These are phyloP conservation scores for Archips xylosteana DNA, from an alignment of 2,888 invertebrate genomes.

Conservation along the genomic window DNA sequence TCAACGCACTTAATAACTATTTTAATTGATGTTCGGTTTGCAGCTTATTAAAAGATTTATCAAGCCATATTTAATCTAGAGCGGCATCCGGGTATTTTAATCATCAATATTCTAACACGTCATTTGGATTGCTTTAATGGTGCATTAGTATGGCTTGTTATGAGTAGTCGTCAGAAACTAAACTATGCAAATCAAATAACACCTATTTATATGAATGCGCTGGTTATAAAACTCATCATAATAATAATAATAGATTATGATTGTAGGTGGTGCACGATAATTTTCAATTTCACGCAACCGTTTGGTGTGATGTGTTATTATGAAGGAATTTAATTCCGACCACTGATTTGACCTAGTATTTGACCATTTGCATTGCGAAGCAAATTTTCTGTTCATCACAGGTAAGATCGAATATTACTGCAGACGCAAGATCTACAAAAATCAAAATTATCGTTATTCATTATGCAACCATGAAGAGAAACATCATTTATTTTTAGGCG, in stretches of 20 bases:
- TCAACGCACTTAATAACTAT: constrained; percentile 15
- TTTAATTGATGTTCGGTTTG: constrained; percentile 17
- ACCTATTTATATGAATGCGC: constrained; percentile 27
- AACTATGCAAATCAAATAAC: constrained; percentile 34
- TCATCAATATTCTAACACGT: constrained; percentile 32
- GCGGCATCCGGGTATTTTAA: constrained; percentile 34
- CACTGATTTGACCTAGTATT: constrained; percentile 25
- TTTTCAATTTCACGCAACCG: constrained; percentile 42
- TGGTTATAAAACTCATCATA: constrained; percentile 34
- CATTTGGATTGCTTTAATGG: constrained; percentile 22
- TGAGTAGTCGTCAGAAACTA: constrained; percentile 30
- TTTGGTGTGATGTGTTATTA: constrained; percentile 33
- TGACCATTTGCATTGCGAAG: not conserved
- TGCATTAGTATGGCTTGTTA: constrained; percentile 31
- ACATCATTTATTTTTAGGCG: not conserved
- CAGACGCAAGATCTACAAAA: not conserved
- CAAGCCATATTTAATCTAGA: constrained; percentile 20
- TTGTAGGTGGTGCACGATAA: constrained; percentile 32
- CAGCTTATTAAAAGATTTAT: constrained; percentile 18
- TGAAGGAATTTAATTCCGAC: constrained; percentile 22
- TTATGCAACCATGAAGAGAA: not conserved
- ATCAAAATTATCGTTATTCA: not conserved
- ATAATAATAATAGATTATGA: constrained; percentile 34
- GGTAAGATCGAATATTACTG: not conserved
- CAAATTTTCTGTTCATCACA: not conserved